Conservation (phyloP, 2,113 vertebrate species). For the Setophaga kirtlandii region DNA sequence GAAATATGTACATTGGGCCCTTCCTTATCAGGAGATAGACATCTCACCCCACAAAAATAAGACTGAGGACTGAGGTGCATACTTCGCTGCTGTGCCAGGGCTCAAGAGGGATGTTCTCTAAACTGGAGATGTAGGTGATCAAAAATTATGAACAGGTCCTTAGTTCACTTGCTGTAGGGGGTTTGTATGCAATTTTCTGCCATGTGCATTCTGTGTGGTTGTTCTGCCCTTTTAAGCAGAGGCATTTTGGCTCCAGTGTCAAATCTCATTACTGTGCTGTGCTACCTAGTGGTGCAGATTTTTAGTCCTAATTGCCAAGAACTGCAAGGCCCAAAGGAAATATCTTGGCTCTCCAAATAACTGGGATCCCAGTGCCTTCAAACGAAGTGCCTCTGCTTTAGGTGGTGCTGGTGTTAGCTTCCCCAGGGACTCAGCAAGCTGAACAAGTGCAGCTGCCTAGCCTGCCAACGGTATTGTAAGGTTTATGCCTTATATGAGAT, state of each 20-base stretch:
- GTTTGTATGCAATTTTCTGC: neutral
- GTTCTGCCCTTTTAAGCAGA: neutral
- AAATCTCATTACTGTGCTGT: neutral
- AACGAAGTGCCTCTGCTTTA: neutral
- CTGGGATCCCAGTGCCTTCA: neutral
- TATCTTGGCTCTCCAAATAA: neutral
- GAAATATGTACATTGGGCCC: fast-evolving
- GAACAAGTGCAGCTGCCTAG: neutral
- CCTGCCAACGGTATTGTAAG: neutral
- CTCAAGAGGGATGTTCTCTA: neutral
- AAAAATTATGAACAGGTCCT: neutral
- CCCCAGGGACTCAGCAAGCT: neutral
- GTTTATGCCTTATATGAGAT: neutral
- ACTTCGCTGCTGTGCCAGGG: neutral
- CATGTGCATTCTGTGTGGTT: fast-evolving
- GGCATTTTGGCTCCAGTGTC: neutral
- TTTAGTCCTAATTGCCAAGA: neutral
- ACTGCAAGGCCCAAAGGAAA: neutral
- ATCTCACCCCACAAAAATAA: neutral
- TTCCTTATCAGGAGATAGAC: neutral
- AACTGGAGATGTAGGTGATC: neutral
- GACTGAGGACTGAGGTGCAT: neutral
- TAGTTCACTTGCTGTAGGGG: neutral
- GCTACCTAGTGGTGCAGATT: neutral
- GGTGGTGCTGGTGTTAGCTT: neutral